These are phyloP conservation scores for Ianthella basta DNA, from an alignment of 37 sponge, comb jelly and placozoan genomes.

Conservation along the genomic window DNA sequence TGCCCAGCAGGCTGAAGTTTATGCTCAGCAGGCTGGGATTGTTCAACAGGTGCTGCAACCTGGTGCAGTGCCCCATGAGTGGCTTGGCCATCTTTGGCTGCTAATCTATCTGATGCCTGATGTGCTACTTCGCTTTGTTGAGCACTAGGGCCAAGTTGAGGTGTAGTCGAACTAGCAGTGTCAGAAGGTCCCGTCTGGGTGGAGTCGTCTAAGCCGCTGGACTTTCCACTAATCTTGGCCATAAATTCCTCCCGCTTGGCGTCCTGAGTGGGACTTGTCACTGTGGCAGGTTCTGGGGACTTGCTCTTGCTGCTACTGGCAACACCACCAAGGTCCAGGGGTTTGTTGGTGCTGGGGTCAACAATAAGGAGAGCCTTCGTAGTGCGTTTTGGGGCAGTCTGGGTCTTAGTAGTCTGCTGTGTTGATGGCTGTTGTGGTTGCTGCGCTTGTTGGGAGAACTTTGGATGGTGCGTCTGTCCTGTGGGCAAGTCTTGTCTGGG, in stretches of 20 bases:
- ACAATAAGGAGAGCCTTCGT: constrained; percentile 57
- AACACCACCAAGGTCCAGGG: neutral
- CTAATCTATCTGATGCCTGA: too few relatives aligned
- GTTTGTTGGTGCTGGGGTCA: constrained; percentile 56
- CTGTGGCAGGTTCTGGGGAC: neutral
- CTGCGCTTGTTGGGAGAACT: neutral
- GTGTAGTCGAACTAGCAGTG: too few relatives aligned
- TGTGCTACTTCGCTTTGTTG: too few relatives aligned
- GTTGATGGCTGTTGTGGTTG: neutral
- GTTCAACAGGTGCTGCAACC: too few relatives aligned
- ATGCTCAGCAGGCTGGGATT: too few relatives aligned
- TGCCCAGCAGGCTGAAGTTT: too few relatives aligned
- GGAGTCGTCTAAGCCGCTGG: too few relatives aligned
- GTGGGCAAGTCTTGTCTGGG: too few relatives aligned
- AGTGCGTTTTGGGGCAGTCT: neutral
- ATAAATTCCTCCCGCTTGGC: neutral
- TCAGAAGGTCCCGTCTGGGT: too few relatives aligned
- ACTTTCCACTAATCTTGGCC: neutral
- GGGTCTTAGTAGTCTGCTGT: neutral
- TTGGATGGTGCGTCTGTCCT: neutral
- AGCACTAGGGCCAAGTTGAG: too few relatives aligned
- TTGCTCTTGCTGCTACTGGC: neutral
- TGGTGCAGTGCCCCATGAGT: too few relatives aligned
- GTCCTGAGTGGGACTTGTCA: constrained; percentile 7
- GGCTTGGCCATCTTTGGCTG: too few relatives aligned